A percentile compares a stretch with the other conserved stretches of the same genome.
phyloP scores from a whole-genome alignment of 2,888 invertebrate genomes.

The Drosophila quinaria region DNA sequence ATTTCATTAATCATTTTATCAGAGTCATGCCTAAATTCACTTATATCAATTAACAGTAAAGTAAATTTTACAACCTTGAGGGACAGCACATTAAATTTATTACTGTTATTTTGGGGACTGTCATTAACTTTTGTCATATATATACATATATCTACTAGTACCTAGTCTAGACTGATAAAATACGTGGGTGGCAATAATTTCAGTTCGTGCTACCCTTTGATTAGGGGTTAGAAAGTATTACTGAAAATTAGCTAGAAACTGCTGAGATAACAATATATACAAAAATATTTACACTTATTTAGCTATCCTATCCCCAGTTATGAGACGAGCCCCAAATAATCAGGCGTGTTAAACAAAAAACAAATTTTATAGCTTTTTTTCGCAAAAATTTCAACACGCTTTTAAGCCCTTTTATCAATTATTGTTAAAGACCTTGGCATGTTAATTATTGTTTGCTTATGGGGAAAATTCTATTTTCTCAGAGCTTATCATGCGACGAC shows the following conservation, averaged over 20 bases:
- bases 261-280: background rate
- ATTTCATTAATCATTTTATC: constrained; percentile 29
- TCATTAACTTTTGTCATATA: constrained; percentile 2
- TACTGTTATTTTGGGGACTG: constrained; percentile 7
- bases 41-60: constrained; percentile 30
- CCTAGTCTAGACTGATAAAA: constrained; percentile 23
- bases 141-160: background rate
- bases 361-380: constrained; percentile 3
- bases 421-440: constrained; percentile 18
- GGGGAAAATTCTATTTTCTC: constrained; percentile 24
- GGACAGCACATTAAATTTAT: constrained; percentile 16
- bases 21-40: constrained; percentile 20
- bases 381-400: constrained; percentile 18
- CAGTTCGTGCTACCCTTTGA: constrained; percentile 10
- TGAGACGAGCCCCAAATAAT: background rate
- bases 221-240: constrained; percentile 8
- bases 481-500: constrained; percentile 50
- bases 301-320: background rate
- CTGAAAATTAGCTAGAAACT: constrained; percentile 5
- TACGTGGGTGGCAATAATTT: constrained; percentile 23
- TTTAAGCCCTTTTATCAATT: constrained; percentile 44
- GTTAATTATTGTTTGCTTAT: constrained; percentile 42
- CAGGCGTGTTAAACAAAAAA: constrained; percentile 7
- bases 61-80: constrained; percentile 17
- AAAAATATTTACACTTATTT: constrained; percentile 21